Evolutionary conservation across 2,888 invertebrate genomes (phyloP), one percentile per base, ranked within the genome.

Genomic region (Cryptocheilus praepositus): DNA sequence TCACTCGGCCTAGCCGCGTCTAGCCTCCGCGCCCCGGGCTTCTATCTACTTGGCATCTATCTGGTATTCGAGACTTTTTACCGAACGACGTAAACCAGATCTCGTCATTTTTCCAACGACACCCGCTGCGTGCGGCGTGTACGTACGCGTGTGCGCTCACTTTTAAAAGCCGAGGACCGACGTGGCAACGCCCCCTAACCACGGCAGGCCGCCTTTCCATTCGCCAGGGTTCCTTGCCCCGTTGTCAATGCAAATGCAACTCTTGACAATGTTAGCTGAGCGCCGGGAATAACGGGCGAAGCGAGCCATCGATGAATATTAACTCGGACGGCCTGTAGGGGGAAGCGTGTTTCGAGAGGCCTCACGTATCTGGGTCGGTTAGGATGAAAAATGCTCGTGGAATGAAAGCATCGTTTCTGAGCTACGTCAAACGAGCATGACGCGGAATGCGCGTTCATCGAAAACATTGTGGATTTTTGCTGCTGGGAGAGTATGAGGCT

Each of bases 21-120:
- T 43, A 57, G 58, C 65, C 64, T 71, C 65, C 25, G 25, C 5
- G 25, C 25, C 25, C 25, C 25, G 25, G 25, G 25, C 3, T 25
- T 25, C 25, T 25, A 25, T 25, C 25, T 5, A 25, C 25, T 25
- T 11, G 36, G 36, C 36, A 36, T 11, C 36, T 36, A 36, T 7
- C 36, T 7, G 71, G 71, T 49, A 71, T 66, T 71, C 65, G 46
- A 66, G 56, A 64, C 60, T 71, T 71, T 71, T 71, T 71, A 62
- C 71, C 62, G 61, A 71, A 71, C 65, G 57, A 71, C 71, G 71
- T 65, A 65, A 71, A 71, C 65, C 71, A 71, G 71, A 71, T 71
- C 71, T 36, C 36, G 36, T 36, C 36, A 11, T 71, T 71, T 71
- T 71, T 71, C 65, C 57, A 16, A 51, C 45, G 15, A 8, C 46